A percentile compares a stretch with the other conserved stretches of the same genome.
phyloP scores from a whole-genome alignment of 1,140 invertebrate species.

The Heliconius melpomene region DNA sequence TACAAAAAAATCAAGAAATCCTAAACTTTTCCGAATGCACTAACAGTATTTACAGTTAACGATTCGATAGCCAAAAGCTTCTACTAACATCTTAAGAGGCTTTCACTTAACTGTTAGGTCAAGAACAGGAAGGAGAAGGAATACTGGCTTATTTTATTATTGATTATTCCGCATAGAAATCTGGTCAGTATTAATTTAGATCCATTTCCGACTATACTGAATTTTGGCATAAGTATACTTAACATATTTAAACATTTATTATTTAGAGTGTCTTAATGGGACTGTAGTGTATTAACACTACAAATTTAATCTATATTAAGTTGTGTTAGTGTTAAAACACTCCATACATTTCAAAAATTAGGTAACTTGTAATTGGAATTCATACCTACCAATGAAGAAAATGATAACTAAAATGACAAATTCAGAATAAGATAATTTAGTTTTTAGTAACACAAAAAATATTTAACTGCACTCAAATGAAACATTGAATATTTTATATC shows the following conservation, averaged over 20 bases:
- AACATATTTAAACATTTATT: too few species aligned
- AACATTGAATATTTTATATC: neutral
- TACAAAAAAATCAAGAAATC: neutral
- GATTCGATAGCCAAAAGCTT: constrained; percentile 3
- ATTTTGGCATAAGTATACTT: too few species aligned
- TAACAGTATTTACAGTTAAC: constrained; percentile 7
- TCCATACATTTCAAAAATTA: too few species aligned
- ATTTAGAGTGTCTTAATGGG: too few species aligned
- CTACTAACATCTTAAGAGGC: neutral
- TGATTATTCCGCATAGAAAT: neutral
- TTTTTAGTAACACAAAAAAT: too few species aligned
- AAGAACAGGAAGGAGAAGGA: neutral
- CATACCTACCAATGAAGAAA: too few species aligned
- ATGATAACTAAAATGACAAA: too few species aligned
- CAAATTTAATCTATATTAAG: too few species aligned
- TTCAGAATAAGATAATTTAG: too few species aligned
- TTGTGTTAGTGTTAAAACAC: too few species aligned
- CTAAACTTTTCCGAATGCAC: neutral
- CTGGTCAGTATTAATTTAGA: neutral
- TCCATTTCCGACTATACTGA: neutral
- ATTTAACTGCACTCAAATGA: neutral
- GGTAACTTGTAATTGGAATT: too few species aligned
- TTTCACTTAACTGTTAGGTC: neutral
- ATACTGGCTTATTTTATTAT: neutral
- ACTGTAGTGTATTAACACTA: too few species aligned